These are phyloP conservation scores for Pteronotus mesoamericanus DNA, from an alignment of 2,797 vertebrate genomes.

Conservation along the genomic window DNA sequence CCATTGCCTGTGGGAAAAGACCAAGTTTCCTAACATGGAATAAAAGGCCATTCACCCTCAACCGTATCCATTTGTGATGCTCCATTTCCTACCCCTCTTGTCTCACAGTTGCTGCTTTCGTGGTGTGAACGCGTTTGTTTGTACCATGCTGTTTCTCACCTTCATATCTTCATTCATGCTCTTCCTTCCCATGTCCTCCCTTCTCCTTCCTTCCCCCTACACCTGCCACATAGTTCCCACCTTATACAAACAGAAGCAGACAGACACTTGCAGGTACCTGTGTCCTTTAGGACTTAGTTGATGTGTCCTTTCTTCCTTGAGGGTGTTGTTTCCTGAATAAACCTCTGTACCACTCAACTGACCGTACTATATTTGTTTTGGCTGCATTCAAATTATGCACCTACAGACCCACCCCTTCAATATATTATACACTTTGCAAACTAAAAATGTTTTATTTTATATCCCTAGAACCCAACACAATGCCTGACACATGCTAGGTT, in stretches of 20 bases:
- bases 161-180: not conserved
- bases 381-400: not conserved
- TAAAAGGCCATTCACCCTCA: not conserved
- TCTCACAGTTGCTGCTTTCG: not conserved
- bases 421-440: not conserved
- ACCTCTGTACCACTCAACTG: not conserved
- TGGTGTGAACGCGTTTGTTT: not conserved
- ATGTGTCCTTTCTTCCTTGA: not conserved
- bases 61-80: not conserved
- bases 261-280: not conserved
- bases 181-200: not conserved
- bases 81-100: not conserved
- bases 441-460: not conserved
- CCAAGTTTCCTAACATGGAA: not conserved
- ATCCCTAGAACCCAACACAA: not conserved
- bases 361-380: not conserved
- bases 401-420: not conserved
- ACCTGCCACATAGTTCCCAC: not conserved
- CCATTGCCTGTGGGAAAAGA: not conserved
- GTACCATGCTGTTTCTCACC: not conserved
- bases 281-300: not conserved
- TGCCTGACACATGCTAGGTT: not conserved
- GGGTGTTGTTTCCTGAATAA: not conserved
- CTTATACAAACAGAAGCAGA: not conserved
- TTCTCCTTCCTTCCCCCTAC: not conserved